These are phyloP conservation scores for Drosophila ercepeae DNA, from an alignment of 1,140 invertebrate genomes.

Conservation along the genomic window DNA sequence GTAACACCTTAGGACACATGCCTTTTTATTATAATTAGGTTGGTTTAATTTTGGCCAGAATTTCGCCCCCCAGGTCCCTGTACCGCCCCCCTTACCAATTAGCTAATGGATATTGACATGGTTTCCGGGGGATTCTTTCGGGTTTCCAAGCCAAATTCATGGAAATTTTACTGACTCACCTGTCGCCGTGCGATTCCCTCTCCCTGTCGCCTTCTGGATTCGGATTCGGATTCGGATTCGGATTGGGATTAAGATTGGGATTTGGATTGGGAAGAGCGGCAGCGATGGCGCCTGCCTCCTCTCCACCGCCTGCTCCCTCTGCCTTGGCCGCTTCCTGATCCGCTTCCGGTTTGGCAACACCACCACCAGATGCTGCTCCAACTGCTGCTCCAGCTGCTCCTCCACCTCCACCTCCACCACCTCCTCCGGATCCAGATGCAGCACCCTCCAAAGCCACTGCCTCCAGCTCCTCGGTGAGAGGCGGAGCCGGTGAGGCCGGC, in stretches of 20 bases:
- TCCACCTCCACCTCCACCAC: too few species aligned
- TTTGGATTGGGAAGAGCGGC: background rate
- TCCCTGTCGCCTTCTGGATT: slow-evolving; percentile 45
- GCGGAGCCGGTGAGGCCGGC: background rate
- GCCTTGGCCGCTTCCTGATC: background rate
- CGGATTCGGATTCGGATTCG: slow-evolving; percentile 1
- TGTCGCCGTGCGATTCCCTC: slow-evolving; percentile 57
- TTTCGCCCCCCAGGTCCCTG: too few species aligned
- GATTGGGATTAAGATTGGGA: background rate
- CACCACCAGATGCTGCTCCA: background rate
- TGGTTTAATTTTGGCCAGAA: slow-evolving; percentile 16
- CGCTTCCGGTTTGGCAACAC: too few species aligned
- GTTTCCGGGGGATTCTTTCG: slow-evolving; percentile 1
- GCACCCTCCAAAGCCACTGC: slow-evolving; percentile 8
- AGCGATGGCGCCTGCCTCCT: slow-evolving; percentile 9
- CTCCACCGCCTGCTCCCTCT: background rate
- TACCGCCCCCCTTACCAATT: too few species aligned
- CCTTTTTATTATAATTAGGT: slow-evolving; percentile 25
- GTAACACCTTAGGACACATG: background rate
- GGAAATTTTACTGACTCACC: slow-evolving; percentile 47
- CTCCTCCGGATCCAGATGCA: background rate
- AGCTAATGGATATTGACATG: slow-evolving; percentile 71
- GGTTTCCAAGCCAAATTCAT: background rate
- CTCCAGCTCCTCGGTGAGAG: slow-evolving; percentile 35
- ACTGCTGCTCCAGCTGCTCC: background rate